Evolutionary conservation across 2,888 invertebrate genomes (phyloP), one percentile per base, ranked within the genome.

Genomic region (Parthenolecanium corni): DNA sequence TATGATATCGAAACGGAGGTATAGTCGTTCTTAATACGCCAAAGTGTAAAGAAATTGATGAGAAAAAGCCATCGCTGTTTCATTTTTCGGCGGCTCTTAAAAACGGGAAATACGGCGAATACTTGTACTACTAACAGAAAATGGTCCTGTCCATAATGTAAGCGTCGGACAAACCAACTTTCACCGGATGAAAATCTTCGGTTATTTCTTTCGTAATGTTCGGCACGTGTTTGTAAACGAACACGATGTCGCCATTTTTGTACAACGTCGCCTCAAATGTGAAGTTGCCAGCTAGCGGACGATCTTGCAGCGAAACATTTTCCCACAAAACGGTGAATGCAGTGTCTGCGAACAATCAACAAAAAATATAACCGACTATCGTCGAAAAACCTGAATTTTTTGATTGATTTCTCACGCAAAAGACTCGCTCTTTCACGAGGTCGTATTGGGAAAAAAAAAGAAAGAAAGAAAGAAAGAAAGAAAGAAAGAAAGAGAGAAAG

Each of bases 161-260:
- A 1, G 98, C 98, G 76, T 98, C 97, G 52, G 95, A 95, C 51
- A 98, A 80, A 49, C 98, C 98, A 61, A 97, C 87, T 79, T 97
- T 97, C 40, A 97, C 95, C 0, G 97, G 97, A 76, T 98, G 97
- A 64, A 84, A 80, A 24, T 79, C 80, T 71, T 91, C 89, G 69
- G 84, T 82, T 67, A 98, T 93, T 3, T 80, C 74, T 66, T 82
- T 80, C 6, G 96, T 82, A 14, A 81, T 74, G 1, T 89, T 76
- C 0, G 96, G 94, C 38, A 96, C 80, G 68, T 80, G 76, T 71
- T 88, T 85, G 75, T 97, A 97, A 0, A 87, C 88, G 74, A 97
- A 97, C 42, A 86, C 81, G 66, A 97, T 94, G 72, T 93, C 87
- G 1, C 97, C 97, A 71, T 82, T 89, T 68, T 83, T 80, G 73